Conservation (phyloP, 2,797 vertebrate genomes). For the Clarias platycephalus region DNA sequence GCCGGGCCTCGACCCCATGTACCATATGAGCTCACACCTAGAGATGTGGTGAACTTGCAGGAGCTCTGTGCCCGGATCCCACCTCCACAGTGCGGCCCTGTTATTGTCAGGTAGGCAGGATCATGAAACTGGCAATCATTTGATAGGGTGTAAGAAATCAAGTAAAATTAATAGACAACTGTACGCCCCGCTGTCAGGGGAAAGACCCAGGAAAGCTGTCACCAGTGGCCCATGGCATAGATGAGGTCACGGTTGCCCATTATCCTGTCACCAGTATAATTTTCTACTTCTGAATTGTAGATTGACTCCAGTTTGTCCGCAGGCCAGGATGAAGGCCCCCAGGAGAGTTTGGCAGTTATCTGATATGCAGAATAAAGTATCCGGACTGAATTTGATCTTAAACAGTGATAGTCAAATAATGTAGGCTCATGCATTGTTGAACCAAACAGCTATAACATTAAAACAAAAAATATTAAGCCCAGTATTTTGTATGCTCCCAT, state of each 20-base stretch:
- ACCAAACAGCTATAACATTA: too few relatives aligned
- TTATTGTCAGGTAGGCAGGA: conserved; percentile 73
- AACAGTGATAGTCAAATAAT: too few relatives aligned
- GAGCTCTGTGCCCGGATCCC: conserved; percentile 77
- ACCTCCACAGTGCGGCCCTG: conserved; percentile 77
- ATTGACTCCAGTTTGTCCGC: conserved; percentile 10
- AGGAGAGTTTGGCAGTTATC: neutral
- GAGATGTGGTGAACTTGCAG: conserved; percentile 77
- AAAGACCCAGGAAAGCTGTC: neutral
- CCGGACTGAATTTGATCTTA: too few relatives aligned
- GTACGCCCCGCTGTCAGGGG: neutral
- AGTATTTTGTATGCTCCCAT: too few relatives aligned
- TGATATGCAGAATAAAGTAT: neutral
- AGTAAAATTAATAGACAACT: neutral
- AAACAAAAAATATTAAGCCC: too few relatives aligned
- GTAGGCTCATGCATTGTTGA: neutral
- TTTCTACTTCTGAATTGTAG: conserved; percentile 15
- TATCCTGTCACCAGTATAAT: neutral
- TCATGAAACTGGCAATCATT: neutral
- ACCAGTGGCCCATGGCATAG: too few relatives aligned
- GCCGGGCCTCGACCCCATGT: conserved; percentile 65
- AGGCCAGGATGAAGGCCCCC: neutral
- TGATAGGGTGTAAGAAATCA: neutral
- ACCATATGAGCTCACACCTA: conserved; percentile 73
- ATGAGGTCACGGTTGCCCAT: too few relatives aligned